Evolutionary conservation across 1,140 invertebrate genomes (phyloP), one percentile per base, ranked within the genome.

Genomic region (Zeugodacus cucurbitae): DNA sequence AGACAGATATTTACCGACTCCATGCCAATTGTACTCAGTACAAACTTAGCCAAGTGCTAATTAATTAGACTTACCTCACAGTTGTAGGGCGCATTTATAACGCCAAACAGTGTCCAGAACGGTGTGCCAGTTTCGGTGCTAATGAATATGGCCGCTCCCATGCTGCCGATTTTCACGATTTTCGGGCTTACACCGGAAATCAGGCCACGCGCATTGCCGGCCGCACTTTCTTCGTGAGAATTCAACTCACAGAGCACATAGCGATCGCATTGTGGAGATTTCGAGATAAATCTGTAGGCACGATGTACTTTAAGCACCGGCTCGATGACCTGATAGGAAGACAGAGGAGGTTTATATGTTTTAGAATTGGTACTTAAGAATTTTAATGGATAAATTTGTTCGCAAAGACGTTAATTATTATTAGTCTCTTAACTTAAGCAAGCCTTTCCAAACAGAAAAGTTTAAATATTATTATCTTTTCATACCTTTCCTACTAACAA

Each of bases 171-270:
- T 93, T 96, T 97, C 1, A 96, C 96, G 26, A 97, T 93, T 64
- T 94, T 94, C 59, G 94, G 94, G 93, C 95, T 96, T 89, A 96
- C 95, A 44, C 95, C 94, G 57, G 94, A 95, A 82, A 94, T 92
- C 34, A 93, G 89, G 37, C 87, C 90, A 88, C 90, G 88, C 78
- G 91, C 89, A 90, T 87, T 93, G 93, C 87, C 94, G 94, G 88
- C 94, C 93, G 94, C 94, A 88, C 94, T 92, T 87, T 94, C 94
- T 67, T 94, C 93, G 58, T 95, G 95, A 89, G 95, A 94, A 90
- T 97, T 97, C 17, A 97, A 95, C 14, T 96, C 93, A 91, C 97
- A 97, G 88, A 97, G 94, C 29, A 97, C 95, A 90, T 97, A 96
- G 88, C 94, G 95, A 89, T 96, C 96, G 93, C 97, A 97, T 74